Base-by-base conservation (phyloP, 30 jellyfish, hydroid and myxozoan species). In the Clytia hemisphaerica region DNA sequence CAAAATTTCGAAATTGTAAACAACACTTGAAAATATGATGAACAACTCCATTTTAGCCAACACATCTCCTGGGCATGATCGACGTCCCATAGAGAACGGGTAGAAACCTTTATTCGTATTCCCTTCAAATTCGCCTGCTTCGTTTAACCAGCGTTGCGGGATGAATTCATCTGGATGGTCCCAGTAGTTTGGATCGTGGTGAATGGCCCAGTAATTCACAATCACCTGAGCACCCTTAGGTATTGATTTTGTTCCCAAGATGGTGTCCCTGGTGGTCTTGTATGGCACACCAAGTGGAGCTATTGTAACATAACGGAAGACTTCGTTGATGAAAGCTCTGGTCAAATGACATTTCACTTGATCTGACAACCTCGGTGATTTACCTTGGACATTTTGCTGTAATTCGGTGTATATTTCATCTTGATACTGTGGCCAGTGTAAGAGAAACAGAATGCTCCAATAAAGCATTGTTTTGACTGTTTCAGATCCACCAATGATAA, bases 231-330 rank as follows among this genome's bases (percentile, higher is more conserved):
- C 65, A 34, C 47, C 69, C 36, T 79, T 68, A 2, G 93, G 84
- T 9, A 79, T 61, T 2, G 15, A 6, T 38, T 67, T 33, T 32
- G 79, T 79, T 28, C 69, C 74, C 45, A 79, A 4, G 14, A 73
- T 44, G 30, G 93, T 67, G 53, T 67, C 79, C 28, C 67, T 19
- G 19, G 83, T 70, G 9, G 93, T 70, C 67, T 67, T 59, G 58
- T 79, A 83, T 1, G 93, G 93, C 63, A 79, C 83, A 7, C 84
- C 93, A 31, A 79, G 78, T 4, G 93, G 93, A 46, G 69, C 51
- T 9, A 69, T 76, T 0, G 93, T 59, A 9, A 74, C 37, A 34
- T 42, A 21, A 37, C 93, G 38, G 67, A 69, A 29, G 21, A 47
- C 59, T 63, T 79, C 93, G 45, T 79, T 58, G 22, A 79, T 48